These are phyloP conservation scores for Sanderia malayensis DNA, from an alignment of 30 jellyfish, hydroid and myxozoan species.

Conservation along the genomic window DNA sequence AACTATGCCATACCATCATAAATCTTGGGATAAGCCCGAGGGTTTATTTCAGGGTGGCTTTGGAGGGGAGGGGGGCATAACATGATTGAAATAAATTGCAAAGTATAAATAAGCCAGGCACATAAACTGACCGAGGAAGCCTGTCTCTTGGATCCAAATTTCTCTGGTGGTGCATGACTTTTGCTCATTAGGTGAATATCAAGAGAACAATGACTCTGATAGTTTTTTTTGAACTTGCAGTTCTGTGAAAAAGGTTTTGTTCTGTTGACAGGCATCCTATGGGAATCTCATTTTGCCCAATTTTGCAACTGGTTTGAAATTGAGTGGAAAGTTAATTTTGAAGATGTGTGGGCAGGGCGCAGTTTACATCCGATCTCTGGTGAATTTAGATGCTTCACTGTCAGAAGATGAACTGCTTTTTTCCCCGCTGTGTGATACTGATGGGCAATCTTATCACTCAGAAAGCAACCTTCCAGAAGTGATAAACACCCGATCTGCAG, in stretches of 20 bases:
- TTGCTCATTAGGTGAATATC: background rate
- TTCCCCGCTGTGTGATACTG: background rate
- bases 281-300: slow-evolving; percentile 1
- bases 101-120: no score
- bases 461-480: background rate
- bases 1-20: no score
- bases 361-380: background rate
- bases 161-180: background rate
- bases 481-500: background rate
- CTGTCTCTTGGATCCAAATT: background rate
- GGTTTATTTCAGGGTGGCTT: no score
- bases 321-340: background rate
- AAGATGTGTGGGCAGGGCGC: slow-evolving; percentile 8
- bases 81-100: background rate
- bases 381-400: background rate
- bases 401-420: background rate
- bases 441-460: background rate
- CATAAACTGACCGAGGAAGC: no score
- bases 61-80: no score
- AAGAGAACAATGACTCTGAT: background rate
- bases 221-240: background rate
- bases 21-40: no score
- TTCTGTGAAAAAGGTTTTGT: background rate
- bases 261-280: slow-evolving; percentile 7
- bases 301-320: slow-evolving; percentile 13